phyloP scores from a whole-genome alignment of 1,140 invertebrate species.

The Trachymyrmex cornetzi region DNA sequence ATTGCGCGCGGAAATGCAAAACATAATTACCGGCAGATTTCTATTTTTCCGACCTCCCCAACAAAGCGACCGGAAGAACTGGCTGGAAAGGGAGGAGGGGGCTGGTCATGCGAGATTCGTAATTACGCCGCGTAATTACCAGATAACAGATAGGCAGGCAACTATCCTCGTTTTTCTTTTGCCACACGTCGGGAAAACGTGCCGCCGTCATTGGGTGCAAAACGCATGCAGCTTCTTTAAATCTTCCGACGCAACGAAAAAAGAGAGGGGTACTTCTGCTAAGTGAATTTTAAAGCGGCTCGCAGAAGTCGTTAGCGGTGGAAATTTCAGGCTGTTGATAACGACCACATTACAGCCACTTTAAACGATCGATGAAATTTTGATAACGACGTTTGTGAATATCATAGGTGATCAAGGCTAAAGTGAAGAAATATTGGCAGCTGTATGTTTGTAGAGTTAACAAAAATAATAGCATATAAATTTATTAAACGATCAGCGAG shows the following conservation, averaged over 20 bases:
- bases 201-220: slow-evolving; percentile 24
- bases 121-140: slow-evolving; percentile 72
- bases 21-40: slow-evolving; percentile 65
- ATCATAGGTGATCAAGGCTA: no score
- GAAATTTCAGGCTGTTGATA: slow-evolving; percentile 2
- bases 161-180: slow-evolving; percentile 30
- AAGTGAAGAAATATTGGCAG: neutral
- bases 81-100: neutral
- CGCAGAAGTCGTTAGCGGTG: slow-evolving; percentile 7
- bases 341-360: slow-evolving; percentile 12
- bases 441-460: neutral
- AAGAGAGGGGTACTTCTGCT: slow-evolving; percentile 6
- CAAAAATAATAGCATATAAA: neutral
- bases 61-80: neutral
- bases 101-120: slow-evolving; percentile 67
- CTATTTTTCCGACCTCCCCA: slow-evolving; percentile 62
- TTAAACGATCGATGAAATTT: slow-evolving; percentile 24
- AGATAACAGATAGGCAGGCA: slow-evolving; percentile 66
- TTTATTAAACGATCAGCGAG: no score
- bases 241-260: slow-evolving; percentile 38
- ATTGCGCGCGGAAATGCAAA: slow-evolving; percentile 7
- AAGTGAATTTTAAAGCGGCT: slow-evolving; percentile 52
- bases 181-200: slow-evolving; percentile 29
- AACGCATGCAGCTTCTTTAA: slow-evolving; percentile 50
- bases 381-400: neutral